Conservation (phyloP, 2,113 vertebrate species). For the Zosterops borbonicus region DNA sequence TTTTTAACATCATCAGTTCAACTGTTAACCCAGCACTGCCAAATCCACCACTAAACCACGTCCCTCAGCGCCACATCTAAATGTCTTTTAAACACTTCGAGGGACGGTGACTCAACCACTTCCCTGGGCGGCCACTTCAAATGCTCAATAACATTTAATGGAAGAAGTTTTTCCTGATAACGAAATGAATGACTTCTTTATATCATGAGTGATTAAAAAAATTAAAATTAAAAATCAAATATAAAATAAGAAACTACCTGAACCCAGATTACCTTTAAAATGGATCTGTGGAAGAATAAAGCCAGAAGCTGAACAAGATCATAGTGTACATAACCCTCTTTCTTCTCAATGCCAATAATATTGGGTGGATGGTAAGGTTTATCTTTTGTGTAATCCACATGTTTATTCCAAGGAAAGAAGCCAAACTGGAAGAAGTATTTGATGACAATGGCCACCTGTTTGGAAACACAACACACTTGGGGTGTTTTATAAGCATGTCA, state of each 20-base stretch:
- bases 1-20: not conserved
- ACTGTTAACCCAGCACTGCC: not conserved
- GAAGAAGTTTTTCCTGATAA: not conserved
- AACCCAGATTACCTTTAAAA: slow-evolving; percentile 86
- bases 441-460: slow-evolving; percentile 90
- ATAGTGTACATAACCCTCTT: slow-evolving; percentile 94
- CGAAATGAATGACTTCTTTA: not conserved
- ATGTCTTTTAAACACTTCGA: not conserved
- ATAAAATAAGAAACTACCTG: not conserved
- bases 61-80: not conserved
- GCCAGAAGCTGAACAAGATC: slow-evolving; percentile 93
- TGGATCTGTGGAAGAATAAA: slow-evolving; percentile 96
- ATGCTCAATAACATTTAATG: not conserved
- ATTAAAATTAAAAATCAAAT: not conserved
- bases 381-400: slow-evolving; percentile 73
- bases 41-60: not conserved
- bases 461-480: not conserved
- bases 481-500: slow-evolving; percentile 28
- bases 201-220: not conserved
- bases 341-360: slow-evolving; percentile 98
- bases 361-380: slow-evolving; percentile 89
- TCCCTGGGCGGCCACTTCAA: not conserved
- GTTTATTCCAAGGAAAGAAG: slow-evolving; percentile 92
- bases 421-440: slow-evolving; percentile 99
- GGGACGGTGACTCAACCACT: not conserved